A percentile compares a stretch with the other conserved stretches of the same genome.
These are phyloP conservation scores for Morpho helenor DNA, from an alignment of 2,888 invertebrate genomes.

Conservation along the genomic window DNA sequence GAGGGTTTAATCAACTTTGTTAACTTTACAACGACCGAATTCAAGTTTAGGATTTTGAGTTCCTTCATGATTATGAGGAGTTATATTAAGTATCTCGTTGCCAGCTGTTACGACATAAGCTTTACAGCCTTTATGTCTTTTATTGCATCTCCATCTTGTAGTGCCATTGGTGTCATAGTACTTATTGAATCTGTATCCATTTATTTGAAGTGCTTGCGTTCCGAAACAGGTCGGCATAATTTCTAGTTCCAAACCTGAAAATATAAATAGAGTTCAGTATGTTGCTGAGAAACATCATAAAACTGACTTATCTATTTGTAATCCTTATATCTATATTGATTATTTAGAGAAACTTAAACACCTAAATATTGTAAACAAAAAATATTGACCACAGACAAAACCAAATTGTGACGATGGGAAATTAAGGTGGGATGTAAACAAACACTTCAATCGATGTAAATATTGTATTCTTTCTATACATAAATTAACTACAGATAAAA, in stretches of 20 bases:
- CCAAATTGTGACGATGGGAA: too few relatives aligned
- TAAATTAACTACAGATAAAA: too few relatives aligned
- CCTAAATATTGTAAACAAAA: too few relatives aligned
- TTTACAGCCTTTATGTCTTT: slow-evolving; percentile 37
- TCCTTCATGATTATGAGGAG: slow-evolving; percentile 15
- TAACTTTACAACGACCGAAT: not conserved
- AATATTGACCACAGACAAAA: too few relatives aligned
- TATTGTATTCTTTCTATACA: too few relatives aligned
- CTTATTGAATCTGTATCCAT: slow-evolving; percentile 10
- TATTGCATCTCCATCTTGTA: slow-evolving; percentile 35
- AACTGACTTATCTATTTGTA: too few relatives aligned
- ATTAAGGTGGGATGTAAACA: too few relatives aligned
- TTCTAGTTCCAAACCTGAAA: slow-evolving; percentile 7
- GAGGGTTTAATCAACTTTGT: too few relatives aligned
- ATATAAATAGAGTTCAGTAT: not conserved
- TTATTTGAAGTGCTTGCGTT: slow-evolving; percentile 7
- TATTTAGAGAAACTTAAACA: too few relatives aligned
- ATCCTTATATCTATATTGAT: too few relatives aligned
- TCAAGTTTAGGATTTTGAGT: not conserved
- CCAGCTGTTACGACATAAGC: slow-evolving; percentile 35
- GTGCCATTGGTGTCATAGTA: slow-evolving; percentile 9
- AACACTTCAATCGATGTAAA: too few relatives aligned
- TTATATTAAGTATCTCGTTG: slow-evolving; percentile 28
- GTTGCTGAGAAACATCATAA: too few relatives aligned
- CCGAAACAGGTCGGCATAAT: slow-evolving; percentile 5